These are phyloP conservation scores for Crematogaster levior DNA, from an alignment of 2,888 invertebrate genomes.

Conservation along the genomic window DNA sequence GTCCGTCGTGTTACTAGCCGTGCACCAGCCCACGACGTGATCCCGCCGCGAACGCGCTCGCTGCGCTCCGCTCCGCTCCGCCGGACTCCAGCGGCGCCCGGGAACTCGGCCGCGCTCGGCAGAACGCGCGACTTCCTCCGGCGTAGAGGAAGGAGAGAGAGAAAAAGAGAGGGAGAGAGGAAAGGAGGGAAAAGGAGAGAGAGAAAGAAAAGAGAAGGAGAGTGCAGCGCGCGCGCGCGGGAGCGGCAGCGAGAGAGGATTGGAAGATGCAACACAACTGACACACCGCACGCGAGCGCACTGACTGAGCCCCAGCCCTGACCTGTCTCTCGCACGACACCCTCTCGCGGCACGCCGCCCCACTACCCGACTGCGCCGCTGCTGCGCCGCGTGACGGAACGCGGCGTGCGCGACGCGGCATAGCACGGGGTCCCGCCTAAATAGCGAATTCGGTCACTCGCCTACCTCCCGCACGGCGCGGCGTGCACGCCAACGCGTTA, in stretches of 20 bases:
- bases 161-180: conserved; percentile 1
- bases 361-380: conserved; percentile 48
- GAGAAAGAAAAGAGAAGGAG: not conserved
- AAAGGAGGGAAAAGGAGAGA: conserved; percentile 17
- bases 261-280: conserved; percentile 8
- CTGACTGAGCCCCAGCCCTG: conserved; percentile 82
- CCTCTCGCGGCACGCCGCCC: conserved; percentile 67
- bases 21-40: not conserved
- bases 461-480: not conserved
- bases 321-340: conserved; percentile 79
- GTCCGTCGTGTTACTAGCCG: conserved; percentile 9
- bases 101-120: conserved; percentile 15
- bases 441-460: conserved; percentile 28
- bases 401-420: conserved; percentile 15
- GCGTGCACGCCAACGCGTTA: not conserved
- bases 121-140: conserved; percentile 18
- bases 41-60: conserved; percentile 6
- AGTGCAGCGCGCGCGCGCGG: conserved; percentile 7
- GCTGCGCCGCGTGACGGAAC: conserved; percentile 16
- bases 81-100: conserved; percentile 24
- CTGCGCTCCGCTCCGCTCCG: not conserved
- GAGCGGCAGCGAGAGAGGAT: conserved; percentile 45
- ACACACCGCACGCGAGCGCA: conserved; percentile 67
- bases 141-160: conserved; percentile 24
- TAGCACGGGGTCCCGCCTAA: conserved; percentile 45